A percentile compares a stretch with the other conserved stretches of the same genome.
Conservation (phyloP, 2,888 invertebrate species). For the Sthenelais limicola region DNA sequence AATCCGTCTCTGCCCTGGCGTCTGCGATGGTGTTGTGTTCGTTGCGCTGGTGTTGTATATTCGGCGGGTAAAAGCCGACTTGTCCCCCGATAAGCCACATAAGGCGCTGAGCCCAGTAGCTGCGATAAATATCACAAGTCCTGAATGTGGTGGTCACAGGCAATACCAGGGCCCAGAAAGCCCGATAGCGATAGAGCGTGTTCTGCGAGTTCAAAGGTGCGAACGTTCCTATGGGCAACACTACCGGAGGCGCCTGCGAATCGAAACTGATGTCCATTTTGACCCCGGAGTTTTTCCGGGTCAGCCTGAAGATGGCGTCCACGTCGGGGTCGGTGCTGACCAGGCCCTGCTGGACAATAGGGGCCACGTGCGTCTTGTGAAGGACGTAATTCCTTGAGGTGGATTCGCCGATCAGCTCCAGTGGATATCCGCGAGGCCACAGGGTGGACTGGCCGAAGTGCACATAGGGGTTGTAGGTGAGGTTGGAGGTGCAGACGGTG, state of each 20-base stretch:
- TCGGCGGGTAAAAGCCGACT: slow-evolving; percentile 56
- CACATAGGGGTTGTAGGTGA: slow-evolving; percentile 50
- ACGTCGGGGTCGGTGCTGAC: slow-evolving; percentile 64
- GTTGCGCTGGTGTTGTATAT: slow-evolving; percentile 54
- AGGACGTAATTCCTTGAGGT: slow-evolving; percentile 43
- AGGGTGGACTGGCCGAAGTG: slow-evolving; percentile 62
- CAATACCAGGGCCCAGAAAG: slow-evolving; percentile 60
- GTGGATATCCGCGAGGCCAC: slow-evolving; percentile 63
- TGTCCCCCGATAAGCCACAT: slow-evolving; percentile 55
- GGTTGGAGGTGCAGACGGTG: slow-evolving; percentile 44
- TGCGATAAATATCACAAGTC: slow-evolving; percentile 60
- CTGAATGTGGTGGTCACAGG: slow-evolving; percentile 56
- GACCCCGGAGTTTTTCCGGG: slow-evolving; percentile 48
- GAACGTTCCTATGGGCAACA: slow-evolving; percentile 56
- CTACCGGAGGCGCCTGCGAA: slow-evolving; percentile 53
- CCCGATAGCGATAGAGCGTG: slow-evolving; percentile 56
- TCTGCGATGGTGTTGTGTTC: slow-evolving; percentile 55
- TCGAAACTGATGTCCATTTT: slow-evolving; percentile 56
- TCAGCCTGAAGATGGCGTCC: slow-evolving; percentile 61
- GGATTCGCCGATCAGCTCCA: slow-evolving; percentile 55
- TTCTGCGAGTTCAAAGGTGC: slow-evolving; percentile 62
- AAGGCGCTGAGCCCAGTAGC: slow-evolving; percentile 60
- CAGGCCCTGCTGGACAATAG: slow-evolving; percentile 59
- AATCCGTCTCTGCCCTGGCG: slow-evolving; percentile 52
- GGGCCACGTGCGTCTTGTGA: slow-evolving; percentile 45